Evolutionary conservation across 2,113 vertebrate genomes (phyloP), one percentile per base, ranked within the genome.

Genomic region (Nothoprocta perdicaria): DNA sequence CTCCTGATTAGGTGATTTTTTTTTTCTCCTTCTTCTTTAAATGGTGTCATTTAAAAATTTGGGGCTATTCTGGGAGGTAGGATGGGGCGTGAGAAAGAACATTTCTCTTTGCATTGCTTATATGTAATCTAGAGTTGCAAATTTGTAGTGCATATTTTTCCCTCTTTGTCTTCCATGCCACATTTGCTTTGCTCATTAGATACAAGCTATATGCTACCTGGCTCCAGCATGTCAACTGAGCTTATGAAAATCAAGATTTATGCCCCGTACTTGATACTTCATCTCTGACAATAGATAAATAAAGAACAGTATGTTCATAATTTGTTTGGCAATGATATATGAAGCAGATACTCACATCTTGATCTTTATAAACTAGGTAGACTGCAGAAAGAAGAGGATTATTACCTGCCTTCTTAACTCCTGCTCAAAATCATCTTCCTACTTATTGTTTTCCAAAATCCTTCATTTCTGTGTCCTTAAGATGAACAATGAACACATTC

Each of bases 261-360:
- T 96, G 92, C 90, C 86, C 93, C 87, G 53, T 66, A 94, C 95
- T 95, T 94, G 85, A 75, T 96, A 94, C 68, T 95, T 96, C 68
- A 90, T 95, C 93, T 88, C 82, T 87, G 92, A 91, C 76, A 95
- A 93, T 35, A 95, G 92, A 97, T 94, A 97, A 97, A 97, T 89
- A 96, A 96, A 92, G 92, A 97, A 95, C 96, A 95, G 88, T 94
- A 96, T 94, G 95, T 92, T 97, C 95, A 95, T 97, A 96, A 97
- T 97, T 97, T 97, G 96, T 89, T 92, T 96, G 96, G 95, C 97
- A 96, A 95, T 97, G 97, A 98, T 96, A 84, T 95, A 97, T 97
- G 97, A 95, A 96, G 94, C 86, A 94, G 91, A 95, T 72, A 96
- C 29, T 79, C 74, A 95, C 61, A 96, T 94, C 79, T 82, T 93